A percentile compares a stretch with the other conserved stretches of the same genome.
These are phyloP conservation scores for Patella pellucida DNA, from an alignment of 2,888 invertebrate species.

Conservation along the genomic window DNA sequence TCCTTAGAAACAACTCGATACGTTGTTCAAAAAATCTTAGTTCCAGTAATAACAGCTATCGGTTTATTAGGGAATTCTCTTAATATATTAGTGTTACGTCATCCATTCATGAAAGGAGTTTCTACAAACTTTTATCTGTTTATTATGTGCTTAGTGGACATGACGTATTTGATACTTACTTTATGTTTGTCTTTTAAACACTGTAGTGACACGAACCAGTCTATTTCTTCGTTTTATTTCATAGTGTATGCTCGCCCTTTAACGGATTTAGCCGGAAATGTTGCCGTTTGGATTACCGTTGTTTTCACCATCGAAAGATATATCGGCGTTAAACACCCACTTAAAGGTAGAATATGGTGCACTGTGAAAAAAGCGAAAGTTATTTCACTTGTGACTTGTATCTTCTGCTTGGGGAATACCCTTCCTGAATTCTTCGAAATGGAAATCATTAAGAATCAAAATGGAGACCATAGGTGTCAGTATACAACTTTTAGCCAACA, in stretches of 20 bases:
- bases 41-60: slow-evolving; percentile 57
- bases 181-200: slow-evolving; percentile 77
- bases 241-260: slow-evolving; percentile 75
- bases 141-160: slow-evolving; percentile 81
- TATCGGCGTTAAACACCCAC: slow-evolving; percentile 82
- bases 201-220: slow-evolving; percentile 74
- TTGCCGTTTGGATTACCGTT: slow-evolving; percentile 82
- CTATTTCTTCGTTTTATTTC: slow-evolving; percentile 74
- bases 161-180: slow-evolving; percentile 79
- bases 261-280: slow-evolving; percentile 78
- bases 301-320: slow-evolving; percentile 84
- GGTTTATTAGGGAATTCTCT: slow-evolving; percentile 66
- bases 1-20: slow-evolving; percentile 44
- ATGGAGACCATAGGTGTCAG: slow-evolving; percentile 37
- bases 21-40: slow-evolving; percentile 56
- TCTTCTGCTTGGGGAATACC: slow-evolving; percentile 76
- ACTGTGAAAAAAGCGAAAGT: slow-evolving; percentile 80
- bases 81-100: slow-evolving; percentile 65
- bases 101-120: slow-evolving; percentile 62
- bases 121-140: slow-evolving; percentile 76
- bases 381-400: slow-evolving; percentile 76
- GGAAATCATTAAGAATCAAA: slow-evolving; percentile 39
- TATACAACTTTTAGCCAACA: slow-evolving; percentile 73
- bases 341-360: slow-evolving; percentile 76
- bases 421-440: slow-evolving; percentile 80